phyloP scores from a whole-genome alignment of 2,797 vertebrate species.

The Hephaestus fuliginosus region DNA sequence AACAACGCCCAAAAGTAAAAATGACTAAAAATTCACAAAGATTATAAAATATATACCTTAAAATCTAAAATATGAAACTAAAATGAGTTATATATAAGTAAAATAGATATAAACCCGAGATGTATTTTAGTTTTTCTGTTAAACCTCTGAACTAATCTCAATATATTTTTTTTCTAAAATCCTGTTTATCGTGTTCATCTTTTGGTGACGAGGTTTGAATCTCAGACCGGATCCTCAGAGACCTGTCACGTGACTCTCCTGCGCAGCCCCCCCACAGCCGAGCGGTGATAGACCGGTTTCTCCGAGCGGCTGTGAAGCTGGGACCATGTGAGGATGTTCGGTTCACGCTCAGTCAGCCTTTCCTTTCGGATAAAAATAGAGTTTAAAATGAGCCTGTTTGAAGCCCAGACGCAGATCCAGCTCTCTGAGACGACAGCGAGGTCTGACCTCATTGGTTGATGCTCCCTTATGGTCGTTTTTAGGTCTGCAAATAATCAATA shows the following conservation, averaged over 20 bases:
- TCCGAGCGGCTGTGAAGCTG: constrained; percentile 56
- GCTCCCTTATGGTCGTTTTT: not conserved
- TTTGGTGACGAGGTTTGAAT: not conserved
- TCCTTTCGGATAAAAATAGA: constrained; percentile 63
- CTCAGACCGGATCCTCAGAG: not conserved
- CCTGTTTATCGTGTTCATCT: not conserved
- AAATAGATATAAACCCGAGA: too few species aligned
- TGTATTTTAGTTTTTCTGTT: too few species aligned
- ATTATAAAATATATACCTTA: too few species aligned
- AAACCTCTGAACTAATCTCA: not conserved
- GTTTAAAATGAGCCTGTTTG: constrained; percentile 48
- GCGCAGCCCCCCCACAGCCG: constrained; percentile 14
- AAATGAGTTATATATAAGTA: too few species aligned
- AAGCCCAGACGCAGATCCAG: constrained; percentile 25
- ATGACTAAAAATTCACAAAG: too few species aligned
- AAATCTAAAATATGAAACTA: too few species aligned
- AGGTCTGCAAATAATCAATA: too few species aligned
- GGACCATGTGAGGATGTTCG: constrained; percentile 56
- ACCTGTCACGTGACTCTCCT: constrained; percentile 16
- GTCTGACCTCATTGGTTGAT: not conserved
- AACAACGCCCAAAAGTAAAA: too few species aligned
- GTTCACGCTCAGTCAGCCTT: constrained; percentile 63
- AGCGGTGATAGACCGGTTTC: constrained; percentile 40
- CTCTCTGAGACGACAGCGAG: not conserved
- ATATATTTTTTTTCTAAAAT: not conserved